A percentile compares a stretch with the other conserved stretches of the same genome.
Evolutionary conservation across 2,888 invertebrate genomes (phyloP).

Genomic region (Anagyrus pseudococci): DNA sequence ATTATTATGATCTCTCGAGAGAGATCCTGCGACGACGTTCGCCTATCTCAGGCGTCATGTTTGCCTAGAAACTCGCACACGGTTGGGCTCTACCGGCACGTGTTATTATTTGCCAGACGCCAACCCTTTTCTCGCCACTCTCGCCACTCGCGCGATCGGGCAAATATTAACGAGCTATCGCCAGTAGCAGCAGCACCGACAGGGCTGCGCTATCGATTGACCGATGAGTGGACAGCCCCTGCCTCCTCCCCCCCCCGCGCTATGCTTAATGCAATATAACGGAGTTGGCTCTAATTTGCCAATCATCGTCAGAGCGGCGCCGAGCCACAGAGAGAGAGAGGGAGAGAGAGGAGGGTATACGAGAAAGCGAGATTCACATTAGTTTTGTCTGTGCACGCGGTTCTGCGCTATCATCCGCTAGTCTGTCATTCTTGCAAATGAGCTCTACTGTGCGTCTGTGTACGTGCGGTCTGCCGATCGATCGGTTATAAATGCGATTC

Average conservation of each 20-base stretch:
- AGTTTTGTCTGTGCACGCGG: slow-evolving; percentile 2
- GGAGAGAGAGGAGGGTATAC: too few relatives aligned
- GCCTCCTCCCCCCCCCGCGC: background rate
- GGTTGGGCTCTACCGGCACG: background rate
- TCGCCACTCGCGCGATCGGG: slow-evolving; percentile 1
- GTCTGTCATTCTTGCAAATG: slow-evolving; percentile 24
- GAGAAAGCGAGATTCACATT: slow-evolving; percentile 5
- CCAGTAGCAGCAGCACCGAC: background rate
- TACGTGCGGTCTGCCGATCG: slow-evolving; percentile 7
- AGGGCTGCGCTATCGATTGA: slow-evolving; percentile 11
- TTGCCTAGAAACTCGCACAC: too few relatives aligned
- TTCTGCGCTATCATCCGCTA: background rate
- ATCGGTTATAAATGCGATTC: slow-evolving; percentile 7
- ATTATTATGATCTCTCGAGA: too few relatives aligned
- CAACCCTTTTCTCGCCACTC: slow-evolving; percentile 6
- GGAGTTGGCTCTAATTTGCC: slow-evolving; percentile 26
- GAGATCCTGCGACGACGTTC: too few relatives aligned
- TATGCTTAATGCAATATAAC: slow-evolving; percentile 21
- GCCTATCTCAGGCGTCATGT: too few relatives aligned
- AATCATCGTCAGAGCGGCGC: slow-evolving; percentile 22
- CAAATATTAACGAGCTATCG: slow-evolving; percentile 19
- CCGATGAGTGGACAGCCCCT: background rate
- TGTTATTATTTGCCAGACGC: slow-evolving; percentile 19
- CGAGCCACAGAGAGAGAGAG: background rate
- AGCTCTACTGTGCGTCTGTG: background rate